Percentiles rank a stretch among this genome's conserved stretches.
phyloP scores from a whole-genome alignment of 2,797 vertebrate species.

The Molossus alvarezi region DNA sequence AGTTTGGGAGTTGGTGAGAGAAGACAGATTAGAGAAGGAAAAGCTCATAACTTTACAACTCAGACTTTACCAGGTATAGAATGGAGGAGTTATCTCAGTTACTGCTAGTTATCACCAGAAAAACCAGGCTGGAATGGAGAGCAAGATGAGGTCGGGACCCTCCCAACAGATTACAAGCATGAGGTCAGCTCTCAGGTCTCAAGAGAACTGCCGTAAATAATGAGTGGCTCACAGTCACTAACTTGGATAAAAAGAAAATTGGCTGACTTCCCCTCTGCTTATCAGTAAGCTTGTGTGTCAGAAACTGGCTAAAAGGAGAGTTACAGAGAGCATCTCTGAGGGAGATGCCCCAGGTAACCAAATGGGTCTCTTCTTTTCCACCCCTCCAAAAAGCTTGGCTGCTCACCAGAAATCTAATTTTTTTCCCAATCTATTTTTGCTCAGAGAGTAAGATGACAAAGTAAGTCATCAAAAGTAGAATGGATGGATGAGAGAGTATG shows the following conservation, averaged over 20 bases:
- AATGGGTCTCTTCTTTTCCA: neutral
- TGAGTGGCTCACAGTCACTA: conserved; percentile 57
- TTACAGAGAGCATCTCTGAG: neutral
- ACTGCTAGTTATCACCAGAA: conserved; percentile 49
- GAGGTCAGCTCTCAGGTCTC: conserved; percentile 71
- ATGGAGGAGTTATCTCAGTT: conserved; percentile 33
- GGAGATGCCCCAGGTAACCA: neutral
- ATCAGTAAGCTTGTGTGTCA: conserved; percentile 51
- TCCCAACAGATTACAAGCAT: conserved; percentile 37
- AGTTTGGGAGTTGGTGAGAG: neutral
- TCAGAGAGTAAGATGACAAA: conserved; percentile 36
- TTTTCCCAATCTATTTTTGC: neutral
- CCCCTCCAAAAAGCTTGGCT: neutral
- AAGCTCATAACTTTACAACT: neutral
- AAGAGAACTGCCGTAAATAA: conserved; percentile 71
- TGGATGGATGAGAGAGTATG: neutral
- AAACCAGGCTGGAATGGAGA: conserved; percentile 45
- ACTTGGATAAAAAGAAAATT: conserved; percentile 64
- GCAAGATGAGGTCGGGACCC: conserved; percentile 54
- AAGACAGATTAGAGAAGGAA: neutral
- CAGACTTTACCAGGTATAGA: neutral
- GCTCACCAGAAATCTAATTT: neutral
- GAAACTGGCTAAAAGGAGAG: neutral
- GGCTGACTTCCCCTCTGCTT: conserved; percentile 60
- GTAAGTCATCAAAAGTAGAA: neutral